phyloP scores from a whole-genome alignment of 2,888 invertebrate genomes.

The Aspidiotus rigidus region DNA sequence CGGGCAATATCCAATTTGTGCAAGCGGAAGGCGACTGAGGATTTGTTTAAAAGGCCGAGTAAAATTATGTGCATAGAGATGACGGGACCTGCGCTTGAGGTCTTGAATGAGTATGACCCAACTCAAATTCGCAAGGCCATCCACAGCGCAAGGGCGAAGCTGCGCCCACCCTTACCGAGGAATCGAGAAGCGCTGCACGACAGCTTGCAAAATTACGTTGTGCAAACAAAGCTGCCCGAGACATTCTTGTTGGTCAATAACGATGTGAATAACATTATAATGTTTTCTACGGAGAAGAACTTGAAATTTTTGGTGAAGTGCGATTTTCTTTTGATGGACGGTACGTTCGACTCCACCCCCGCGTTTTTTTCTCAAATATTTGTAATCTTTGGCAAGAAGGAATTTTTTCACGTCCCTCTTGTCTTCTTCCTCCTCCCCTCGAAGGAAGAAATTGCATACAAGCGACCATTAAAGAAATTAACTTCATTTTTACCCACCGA shows the following conservation, averaged over 20 bases:
- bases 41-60: not conserved
- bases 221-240: not conserved
- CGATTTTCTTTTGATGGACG: not conserved
- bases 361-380: not conserved
- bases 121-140: not conserved
- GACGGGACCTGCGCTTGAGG: not conserved
- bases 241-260: not conserved
- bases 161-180: not conserved
- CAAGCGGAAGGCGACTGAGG: not conserved
- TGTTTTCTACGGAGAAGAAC: not conserved
- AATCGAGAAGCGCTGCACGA: not conserved
- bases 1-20: too few species aligned
- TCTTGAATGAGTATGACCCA: not conserved
- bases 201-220: not conserved
- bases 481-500: not conserved
- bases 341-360: not conserved
- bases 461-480: not conserved
- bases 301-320: not conserved
- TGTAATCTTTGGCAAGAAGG: too few species aligned
- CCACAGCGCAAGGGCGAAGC: too few species aligned
- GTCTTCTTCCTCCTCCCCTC: too few species aligned
- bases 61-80: not conserved
- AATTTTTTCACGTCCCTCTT: too few species aligned
- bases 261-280: not conserved
- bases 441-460: not conserved